Base-by-base conservation (phyloP, 1,140 invertebrate species). In the Papilio machaon region DNA sequence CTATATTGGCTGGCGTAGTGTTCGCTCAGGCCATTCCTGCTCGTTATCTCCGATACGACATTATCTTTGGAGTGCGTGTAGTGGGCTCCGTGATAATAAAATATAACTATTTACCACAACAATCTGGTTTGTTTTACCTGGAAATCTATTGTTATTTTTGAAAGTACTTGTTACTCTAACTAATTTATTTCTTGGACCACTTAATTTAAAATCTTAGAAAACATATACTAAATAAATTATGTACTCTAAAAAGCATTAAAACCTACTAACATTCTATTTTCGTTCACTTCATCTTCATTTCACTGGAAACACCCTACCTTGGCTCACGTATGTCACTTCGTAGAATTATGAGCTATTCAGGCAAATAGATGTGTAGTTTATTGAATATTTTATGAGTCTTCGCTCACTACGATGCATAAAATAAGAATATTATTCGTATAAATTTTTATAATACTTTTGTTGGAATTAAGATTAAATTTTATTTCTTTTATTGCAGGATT, bases 401-500 rank as follows among this genome's bases (percentile, higher is more conserved):
- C n/a, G 46, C n/a, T 76, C 19, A 76, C 10, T 30, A 23, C 11
- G 64, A 35, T 70, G 30, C 23, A 52, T 76, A 15, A 76, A 49
- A 19, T 75, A 75, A 49, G n/a, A 23, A 75, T 46, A 19, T 46
- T 46, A 75, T 58, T 58, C 54, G n/a, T 8, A 58, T 19, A 58
- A n/a, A 58, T 58, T 52, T 58, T 58, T 75, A 47, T 49, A 17
- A 7, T 77, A 15, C 75, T 38, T 58, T 77, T 23, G 13, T 10
- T 10, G 60, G 60, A 64, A 30, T 8, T 70, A 35, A 70, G 54
- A n/a, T 58, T 58, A 58, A 67, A 80, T 60, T n/a, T 38, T 58
- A 49, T 80, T 82, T 43, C 78, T 70, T 67, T 90, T 89, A 84
- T 92, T 92, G 9, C 91, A 92, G 91, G 86, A 88, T 83, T 82